Base-by-base conservation (phyloP, 2,113 vertebrate genomes). In the Hemibagrus wyckioides region DNA sequence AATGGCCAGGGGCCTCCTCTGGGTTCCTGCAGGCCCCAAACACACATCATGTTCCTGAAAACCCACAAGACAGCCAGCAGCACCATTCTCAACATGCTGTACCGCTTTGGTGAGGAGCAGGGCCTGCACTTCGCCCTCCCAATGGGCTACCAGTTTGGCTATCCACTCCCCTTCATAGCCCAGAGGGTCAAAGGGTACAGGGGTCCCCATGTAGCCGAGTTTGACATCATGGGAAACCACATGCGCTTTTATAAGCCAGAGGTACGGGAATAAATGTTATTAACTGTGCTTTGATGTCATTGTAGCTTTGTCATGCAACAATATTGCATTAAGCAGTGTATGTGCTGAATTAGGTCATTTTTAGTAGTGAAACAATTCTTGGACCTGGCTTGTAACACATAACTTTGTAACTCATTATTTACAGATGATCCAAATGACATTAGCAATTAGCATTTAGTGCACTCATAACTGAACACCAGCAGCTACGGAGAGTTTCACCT, bases 21-120 rank as follows among this genome's bases (percentile, higher is more conserved):
- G 88, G 94, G 95, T 77, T 92, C 95, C 54, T 97, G 97, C 86
- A 92, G 86, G 41, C 95, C 96, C 0, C 94, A 90, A 81, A 94
- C 92, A 30, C 96, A 96, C 86, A 92, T 97, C 76, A 96, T 97
- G 91, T 98, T 98, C 92, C 92, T 99, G 85, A 99, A 99, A 96
- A 98, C 97, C 1, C 97, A 98, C 94, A 98, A 98, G 93, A 98
- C 97, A 0, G 97, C 97, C n/a, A 96, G 97, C 95, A 98, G 97
- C 94, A 98, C 97, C 0, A 93, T 99, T 80, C 95, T 97, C 85
- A 99, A 96, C 91, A 92, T 99, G 85, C 96, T 99, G 65, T 97
- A 98, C 90, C 97, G 97, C 84, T 98, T 96, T 0, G 97, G 97
- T 52, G 97, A 98, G 50, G 92, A 93, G 8, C 93, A 89, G 0